These are phyloP conservation scores for Drosophila conformis DNA, from an alignment of 2,888 invertebrate species.

Conservation along the genomic window DNA sequence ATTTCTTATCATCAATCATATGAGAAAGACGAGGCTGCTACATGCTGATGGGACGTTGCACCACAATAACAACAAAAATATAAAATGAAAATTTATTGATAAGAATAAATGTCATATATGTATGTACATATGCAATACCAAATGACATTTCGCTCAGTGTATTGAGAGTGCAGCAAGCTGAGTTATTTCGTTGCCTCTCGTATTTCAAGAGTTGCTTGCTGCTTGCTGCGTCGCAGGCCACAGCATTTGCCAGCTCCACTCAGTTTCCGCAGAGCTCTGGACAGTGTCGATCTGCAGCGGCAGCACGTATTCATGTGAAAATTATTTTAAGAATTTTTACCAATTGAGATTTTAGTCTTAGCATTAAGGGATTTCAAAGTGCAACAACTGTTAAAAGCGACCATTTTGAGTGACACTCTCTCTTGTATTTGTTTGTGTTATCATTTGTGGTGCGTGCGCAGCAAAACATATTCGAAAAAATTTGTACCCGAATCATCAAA, in stretches of 20 bases:
- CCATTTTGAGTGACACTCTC: slow-evolving; percentile 10
- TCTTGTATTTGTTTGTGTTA: slow-evolving; percentile 13
- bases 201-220: slow-evolving; percentile 55
- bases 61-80: slow-evolving; percentile 28
- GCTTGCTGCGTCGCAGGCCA: slow-evolving; percentile 32
- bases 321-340: slow-evolving; percentile 15
- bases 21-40: slow-evolving; percentile 23
- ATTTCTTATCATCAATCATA: slow-evolving; percentile 60
- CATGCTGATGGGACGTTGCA: slow-evolving; percentile 22
- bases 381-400: slow-evolving; percentile 13
- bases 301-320: slow-evolving; percentile 29
- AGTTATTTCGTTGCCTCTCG: slow-evolving; percentile 58
- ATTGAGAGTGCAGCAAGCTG: slow-evolving; percentile 52
- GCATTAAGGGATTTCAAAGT: slow-evolving; percentile 6
- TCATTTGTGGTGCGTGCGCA: slow-evolving; percentile 41
- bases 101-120: slow-evolving; percentile 8
- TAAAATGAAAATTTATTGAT: slow-evolving; percentile 21
- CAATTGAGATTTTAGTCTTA: slow-evolving; percentile 14
- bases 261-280: slow-evolving; percentile 62
- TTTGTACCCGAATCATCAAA: slow-evolving; percentile 13
- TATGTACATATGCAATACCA: slow-evolving; percentile 11
- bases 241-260: slow-evolving; percentile 34
- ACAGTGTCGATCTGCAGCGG: slow-evolving; percentile 57
- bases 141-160: slow-evolving; percentile 46
- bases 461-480: slow-evolving; percentile 11